A percentile compares a stretch with the other conserved stretches of the same genome.
These are phyloP conservation scores for Quadroppia sp. DNA, from an alignment of 2,888 invertebrate species.

Conservation along the genomic window DNA sequence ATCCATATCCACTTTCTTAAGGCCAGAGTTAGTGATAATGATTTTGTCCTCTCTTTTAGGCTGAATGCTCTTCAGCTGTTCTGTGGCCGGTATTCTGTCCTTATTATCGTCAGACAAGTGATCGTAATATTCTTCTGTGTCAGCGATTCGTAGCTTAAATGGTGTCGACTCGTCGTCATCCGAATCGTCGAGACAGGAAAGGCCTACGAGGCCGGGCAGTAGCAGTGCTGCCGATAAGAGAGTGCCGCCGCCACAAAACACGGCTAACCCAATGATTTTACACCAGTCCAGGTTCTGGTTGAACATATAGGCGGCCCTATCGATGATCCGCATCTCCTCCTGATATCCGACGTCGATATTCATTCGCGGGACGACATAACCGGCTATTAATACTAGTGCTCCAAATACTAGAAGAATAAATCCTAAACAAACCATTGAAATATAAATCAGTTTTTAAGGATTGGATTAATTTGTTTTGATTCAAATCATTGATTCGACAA, in stretches of 20 bases:
- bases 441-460: constrained; percentile 13
- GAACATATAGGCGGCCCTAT: constrained; percentile 54
- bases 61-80: constrained; percentile 52
- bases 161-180: constrained; percentile 46
- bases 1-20: constrained; percentile 42
- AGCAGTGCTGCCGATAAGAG: constrained; percentile 55
- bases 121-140: constrained; percentile 46
- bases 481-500: neutral
- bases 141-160: constrained; percentile 49
- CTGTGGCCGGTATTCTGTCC: constrained; percentile 52
- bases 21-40: constrained; percentile 46
- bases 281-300: constrained; percentile 56
- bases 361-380: constrained; percentile 55
- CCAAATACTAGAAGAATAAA: constrained; percentile 56
- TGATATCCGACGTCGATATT: constrained; percentile 52
- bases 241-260: constrained; percentile 57
- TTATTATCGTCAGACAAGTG: constrained; percentile 51
- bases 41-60: constrained; percentile 51
- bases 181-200: constrained; percentile 53
- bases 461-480: no score
- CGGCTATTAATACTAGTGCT: constrained; percentile 55
- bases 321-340: constrained; percentile 53
- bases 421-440: constrained; percentile 51
- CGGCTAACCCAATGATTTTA: constrained; percentile 55
- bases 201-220: constrained; percentile 55